These are phyloP conservation scores for Rhorus exstirpatorius DNA, from an alignment of 2,888 invertebrate species.

Conservation along the genomic window DNA sequence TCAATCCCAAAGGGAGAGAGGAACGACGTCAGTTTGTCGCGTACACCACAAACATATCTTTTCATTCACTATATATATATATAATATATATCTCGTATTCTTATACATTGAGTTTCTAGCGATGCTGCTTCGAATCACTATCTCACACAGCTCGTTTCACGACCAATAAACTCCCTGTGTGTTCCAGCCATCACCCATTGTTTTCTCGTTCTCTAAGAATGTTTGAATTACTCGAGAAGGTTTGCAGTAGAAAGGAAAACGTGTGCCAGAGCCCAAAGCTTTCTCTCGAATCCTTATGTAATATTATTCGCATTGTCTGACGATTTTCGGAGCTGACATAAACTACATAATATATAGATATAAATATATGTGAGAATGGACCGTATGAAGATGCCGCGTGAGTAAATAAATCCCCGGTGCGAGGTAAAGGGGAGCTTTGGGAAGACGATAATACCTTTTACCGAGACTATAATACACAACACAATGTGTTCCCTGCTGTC, in stretches of 20 bases:
- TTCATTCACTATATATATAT: conserved; percentile 39
- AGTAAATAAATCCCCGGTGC: conserved; percentile 63
- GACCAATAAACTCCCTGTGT: conserved; percentile 75
- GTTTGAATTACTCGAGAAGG: conserved; percentile 54
- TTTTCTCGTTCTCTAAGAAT: conserved; percentile 60
- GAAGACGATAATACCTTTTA: conserved; percentile 57
- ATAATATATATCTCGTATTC: conserved; percentile 26
- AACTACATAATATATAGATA: conserved; percentile 58
- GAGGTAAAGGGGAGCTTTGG: conserved; percentile 66
- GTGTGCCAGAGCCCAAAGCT: background rate
- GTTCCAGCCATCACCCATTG: conserved; percentile 66
- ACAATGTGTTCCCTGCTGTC: background rate
- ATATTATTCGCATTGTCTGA: conserved; percentile 2
- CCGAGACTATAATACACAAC: conserved; percentile 32
- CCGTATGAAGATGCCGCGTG: conserved; percentile 28
- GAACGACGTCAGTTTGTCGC: conserved; percentile 60
- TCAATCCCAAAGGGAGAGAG: conserved; percentile 18
- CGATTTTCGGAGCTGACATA: background rate
- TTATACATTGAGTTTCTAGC: conserved; percentile 30
- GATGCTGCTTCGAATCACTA: conserved; percentile 56
- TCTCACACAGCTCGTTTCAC: conserved; percentile 72
- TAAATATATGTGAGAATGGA: no score
- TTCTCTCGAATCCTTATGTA: background rate
- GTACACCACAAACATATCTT: conserved; percentile 59
- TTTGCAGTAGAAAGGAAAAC: conserved; percentile 40